Evolutionary conservation across 2,797 vertebrate species (phyloP).

Genomic region (Gymnocypris eckloni): DNA sequence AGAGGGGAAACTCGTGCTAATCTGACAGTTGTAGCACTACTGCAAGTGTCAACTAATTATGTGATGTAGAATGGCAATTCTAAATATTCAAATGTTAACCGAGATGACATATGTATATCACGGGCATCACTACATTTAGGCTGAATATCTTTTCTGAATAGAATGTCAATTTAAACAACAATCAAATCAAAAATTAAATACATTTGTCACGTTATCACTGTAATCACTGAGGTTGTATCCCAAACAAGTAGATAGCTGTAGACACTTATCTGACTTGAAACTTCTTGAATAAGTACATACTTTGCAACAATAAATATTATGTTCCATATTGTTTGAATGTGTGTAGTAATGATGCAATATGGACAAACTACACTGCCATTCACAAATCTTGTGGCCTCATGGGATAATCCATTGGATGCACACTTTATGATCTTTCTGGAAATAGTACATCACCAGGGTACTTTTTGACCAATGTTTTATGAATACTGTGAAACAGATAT

Average conservation of each 20-base stretch:
- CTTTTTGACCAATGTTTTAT: neutral
- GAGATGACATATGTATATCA: neutral
- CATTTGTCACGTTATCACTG: neutral
- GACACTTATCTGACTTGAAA: neutral
- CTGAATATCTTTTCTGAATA: neutral
- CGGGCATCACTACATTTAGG: neutral
- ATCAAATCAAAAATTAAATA: neutral
- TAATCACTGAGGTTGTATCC: neutral
- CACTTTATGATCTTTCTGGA: neutral
- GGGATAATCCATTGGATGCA: neutral
- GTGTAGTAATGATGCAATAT: neutral
- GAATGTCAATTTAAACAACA: neutral
- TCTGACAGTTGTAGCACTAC: conserved; percentile 12
- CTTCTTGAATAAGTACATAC: neutral
- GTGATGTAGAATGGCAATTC: neutral
- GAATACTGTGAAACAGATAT: neutral
- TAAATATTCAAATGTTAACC: conserved; percentile 5
- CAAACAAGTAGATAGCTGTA: neutral
- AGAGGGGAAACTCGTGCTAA: neutral
- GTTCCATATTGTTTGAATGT: neutral
- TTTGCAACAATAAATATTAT: neutral
- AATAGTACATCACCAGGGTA: neutral
- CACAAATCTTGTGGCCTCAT: neutral
- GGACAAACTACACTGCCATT: neutral
- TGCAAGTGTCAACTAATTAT: conserved; percentile 36